Percentiles rank a stretch among this genome's conserved stretches.
phyloP scores from a whole-genome alignment of 2,888 invertebrate species.

The Syrista parreyssii region DNA sequence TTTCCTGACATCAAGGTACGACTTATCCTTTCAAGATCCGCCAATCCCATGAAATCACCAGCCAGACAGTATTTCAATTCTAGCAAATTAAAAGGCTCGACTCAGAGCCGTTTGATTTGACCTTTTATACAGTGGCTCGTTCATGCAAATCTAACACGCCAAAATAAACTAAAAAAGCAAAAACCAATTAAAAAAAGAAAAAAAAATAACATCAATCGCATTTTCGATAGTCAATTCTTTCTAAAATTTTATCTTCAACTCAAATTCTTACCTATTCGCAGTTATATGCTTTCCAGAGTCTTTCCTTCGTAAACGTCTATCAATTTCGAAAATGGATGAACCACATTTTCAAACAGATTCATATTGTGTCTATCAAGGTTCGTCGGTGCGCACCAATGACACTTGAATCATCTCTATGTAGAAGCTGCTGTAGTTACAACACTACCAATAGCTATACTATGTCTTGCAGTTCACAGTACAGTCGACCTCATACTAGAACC shows the following conservation, averaged over 20 bases:
- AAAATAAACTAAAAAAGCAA: neutral
- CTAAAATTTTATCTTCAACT: too few relatives aligned
- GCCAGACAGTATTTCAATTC: neutral
- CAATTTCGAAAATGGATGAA: neutral
- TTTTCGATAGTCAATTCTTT: neutral
- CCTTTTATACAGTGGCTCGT: neutral
- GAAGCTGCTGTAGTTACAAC: neutral
- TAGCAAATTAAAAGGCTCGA: neutral
- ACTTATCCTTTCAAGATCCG: neutral
- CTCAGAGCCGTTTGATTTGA: neutral
- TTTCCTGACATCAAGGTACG: neutral
- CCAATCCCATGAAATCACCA: neutral
- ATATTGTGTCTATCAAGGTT: neutral
- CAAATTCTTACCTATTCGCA: neutral
- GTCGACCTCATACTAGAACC: too few relatives aligned
- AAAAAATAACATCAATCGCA: neutral
- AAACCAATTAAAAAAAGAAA: neutral
- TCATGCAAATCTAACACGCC: neutral
- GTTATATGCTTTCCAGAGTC: neutral
- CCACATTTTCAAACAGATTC: neutral
- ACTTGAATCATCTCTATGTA: neutral
- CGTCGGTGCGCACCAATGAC: neutral
- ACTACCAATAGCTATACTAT: neutral
- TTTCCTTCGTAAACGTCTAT: neutral
- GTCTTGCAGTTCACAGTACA: neutral